A percentile compares a stretch with the other conserved stretches of the same genome.
Conservation (phyloP, 2,113 vertebrate species). For the Oryzias celebensis region DNA sequence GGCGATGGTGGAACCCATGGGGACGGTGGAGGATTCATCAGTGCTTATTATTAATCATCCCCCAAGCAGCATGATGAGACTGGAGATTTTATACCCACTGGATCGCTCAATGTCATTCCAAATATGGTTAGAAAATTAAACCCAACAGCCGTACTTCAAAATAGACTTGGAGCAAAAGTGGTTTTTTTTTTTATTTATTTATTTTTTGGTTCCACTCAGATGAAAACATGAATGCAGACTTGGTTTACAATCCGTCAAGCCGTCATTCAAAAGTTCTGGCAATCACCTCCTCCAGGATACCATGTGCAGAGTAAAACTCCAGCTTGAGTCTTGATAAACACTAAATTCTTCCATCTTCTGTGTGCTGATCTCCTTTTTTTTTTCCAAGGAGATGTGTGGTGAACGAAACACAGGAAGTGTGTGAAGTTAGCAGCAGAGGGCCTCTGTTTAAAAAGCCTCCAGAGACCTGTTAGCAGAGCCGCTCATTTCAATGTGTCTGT, state of each 20-base stretch:
- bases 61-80: constrained; percentile 72
- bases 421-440: constrained; percentile 80
- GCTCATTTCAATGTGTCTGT: constrained; percentile 84
- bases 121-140: constrained; percentile 72
- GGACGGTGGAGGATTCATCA: constrained; percentile 77
- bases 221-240: constrained; percentile 7
- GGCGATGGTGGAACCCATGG: constrained; percentile 72
- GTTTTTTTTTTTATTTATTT: constrained; percentile 6
- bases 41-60: constrained; percentile 79
- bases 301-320: no score
- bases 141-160: constrained; percentile 66
- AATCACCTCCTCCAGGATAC: constrained; percentile 1
- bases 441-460: constrained; percentile 81
- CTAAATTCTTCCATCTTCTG: not conserved
- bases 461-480: constrained; percentile 83
- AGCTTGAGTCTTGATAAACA: not conserved
- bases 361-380: constrained; percentile 4
- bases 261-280: constrained; percentile 7
- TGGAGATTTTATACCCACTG: constrained; percentile 68
- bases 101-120: constrained; percentile 78
- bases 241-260: constrained; percentile 4
- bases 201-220: constrained; percentile 1
- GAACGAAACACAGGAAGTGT: constrained; percentile 76
- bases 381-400: constrained; percentile 31
- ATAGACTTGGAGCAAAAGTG: constrained; percentile 48